Conservation (phyloP, 2,888 invertebrate species). For the Teleogryllus oceanicus region DNA sequence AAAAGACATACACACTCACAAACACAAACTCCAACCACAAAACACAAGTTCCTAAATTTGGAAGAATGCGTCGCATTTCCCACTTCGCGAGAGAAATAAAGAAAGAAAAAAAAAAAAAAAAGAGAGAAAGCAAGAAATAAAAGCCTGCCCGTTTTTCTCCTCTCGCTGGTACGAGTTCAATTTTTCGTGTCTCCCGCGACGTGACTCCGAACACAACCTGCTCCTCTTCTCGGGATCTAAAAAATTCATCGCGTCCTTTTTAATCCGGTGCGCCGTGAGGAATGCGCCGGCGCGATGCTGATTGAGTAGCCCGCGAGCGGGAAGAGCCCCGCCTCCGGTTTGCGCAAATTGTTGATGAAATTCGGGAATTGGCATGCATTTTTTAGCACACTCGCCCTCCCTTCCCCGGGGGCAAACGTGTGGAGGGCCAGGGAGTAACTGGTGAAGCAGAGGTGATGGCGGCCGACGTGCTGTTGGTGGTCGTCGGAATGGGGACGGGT, state of each 20-base stretch:
- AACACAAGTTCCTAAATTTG: not conserved
- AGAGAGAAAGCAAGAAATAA: too few relatives aligned
- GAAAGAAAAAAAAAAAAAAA: too few relatives aligned
- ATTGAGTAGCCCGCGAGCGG: not conserved
- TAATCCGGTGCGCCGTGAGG: not conserved
- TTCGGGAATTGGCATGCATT: constrained; percentile 1
- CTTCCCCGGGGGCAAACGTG: not conserved
- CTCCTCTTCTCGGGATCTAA: not conserved
- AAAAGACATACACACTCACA: too few relatives aligned
- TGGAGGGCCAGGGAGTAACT: too few relatives aligned
- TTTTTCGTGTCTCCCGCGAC: not conserved
- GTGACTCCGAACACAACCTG: not conserved
- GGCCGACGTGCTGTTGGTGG: too few relatives aligned
- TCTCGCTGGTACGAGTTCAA: not conserved
- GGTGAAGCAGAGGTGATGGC: too few relatives aligned
- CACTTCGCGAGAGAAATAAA: too few relatives aligned
- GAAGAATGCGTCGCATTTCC: not conserved
- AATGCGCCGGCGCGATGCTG: not conserved
- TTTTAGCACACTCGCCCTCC: not conserved
- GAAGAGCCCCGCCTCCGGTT: not conserved
- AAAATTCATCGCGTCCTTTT: constrained; percentile 2
- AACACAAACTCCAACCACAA: too few relatives aligned
- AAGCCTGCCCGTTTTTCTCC: too few relatives aligned
- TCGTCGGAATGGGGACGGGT: too few relatives aligned
- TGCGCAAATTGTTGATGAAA: constrained; percentile 18